Percentiles rank a stretch among this genome's conserved stretches.
phyloP scores from a whole-genome alignment of 2,797 vertebrate species.

The Xenops minutus region DNA sequence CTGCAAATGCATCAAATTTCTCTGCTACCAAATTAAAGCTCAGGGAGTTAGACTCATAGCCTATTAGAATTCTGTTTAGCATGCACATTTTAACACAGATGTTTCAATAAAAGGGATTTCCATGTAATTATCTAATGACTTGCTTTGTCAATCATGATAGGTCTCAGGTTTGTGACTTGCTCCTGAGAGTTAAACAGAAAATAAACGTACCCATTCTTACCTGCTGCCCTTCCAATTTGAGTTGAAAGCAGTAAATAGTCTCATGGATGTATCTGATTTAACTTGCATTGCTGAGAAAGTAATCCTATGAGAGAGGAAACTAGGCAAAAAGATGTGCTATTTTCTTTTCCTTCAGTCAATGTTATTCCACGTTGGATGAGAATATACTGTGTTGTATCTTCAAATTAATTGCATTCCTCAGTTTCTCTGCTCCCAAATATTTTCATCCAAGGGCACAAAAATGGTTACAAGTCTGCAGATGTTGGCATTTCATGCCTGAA shows the following conservation, averaged over 20 bases:
- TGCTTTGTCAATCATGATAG: neutral
- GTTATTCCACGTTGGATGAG: neutral
- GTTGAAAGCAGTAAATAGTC: neutral
- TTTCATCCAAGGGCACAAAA: neutral
- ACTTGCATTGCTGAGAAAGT: neutral
- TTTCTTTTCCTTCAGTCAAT: neutral
- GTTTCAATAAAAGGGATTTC: neutral
- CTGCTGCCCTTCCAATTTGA: neutral
- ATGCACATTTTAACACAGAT: slow-evolving; percentile 3
- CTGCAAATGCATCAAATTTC: neutral
- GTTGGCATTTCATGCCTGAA: neutral
- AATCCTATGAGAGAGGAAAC: neutral
- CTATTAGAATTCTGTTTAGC: neutral
- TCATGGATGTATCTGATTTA: neutral
- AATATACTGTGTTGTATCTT: neutral
- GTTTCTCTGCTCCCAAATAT: neutral
- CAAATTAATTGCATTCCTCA: neutral
- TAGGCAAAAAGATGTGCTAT: neutral
- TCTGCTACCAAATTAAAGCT: neutral
- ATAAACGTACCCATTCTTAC: neutral
- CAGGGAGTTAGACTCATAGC: neutral
- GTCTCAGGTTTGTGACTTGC: neutral
- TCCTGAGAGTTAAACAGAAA: neutral
- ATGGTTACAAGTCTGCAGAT: neutral
- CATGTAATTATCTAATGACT: neutral